Evolutionary conservation across 2,797 vertebrate genomes (phyloP).

Genomic region (Hephaestus fuliginosus): DNA sequence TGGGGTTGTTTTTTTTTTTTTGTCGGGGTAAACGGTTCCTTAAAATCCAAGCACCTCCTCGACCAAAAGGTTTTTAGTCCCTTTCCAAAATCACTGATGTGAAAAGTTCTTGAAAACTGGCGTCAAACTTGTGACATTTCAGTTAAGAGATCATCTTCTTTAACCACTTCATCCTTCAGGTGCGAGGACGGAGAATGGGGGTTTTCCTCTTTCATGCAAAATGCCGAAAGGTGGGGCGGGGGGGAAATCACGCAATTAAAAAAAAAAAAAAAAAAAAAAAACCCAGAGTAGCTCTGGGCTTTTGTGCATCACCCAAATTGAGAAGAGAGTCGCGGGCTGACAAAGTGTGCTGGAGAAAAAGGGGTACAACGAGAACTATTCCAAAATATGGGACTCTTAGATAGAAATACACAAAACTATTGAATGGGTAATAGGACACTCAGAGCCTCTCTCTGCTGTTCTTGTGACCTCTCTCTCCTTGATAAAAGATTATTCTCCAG

Average conservation of each 20-base stretch:
- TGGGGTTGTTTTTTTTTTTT: not conserved
- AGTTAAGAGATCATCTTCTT: not conserved
- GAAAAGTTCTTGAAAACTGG: not conserved
- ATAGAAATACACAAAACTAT: conserved; percentile 47
- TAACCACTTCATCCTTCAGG: not conserved
- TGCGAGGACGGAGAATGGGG: not conserved
- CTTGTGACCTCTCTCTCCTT: conserved; percentile 53
- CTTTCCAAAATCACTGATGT: not conserved
- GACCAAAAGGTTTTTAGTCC: not conserved
- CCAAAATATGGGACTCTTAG: conserved; percentile 34
- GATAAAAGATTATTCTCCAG: conserved; percentile 55
- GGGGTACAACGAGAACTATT: conserved; percentile 11
- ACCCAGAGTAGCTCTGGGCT: not conserved
- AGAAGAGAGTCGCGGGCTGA: conserved; percentile 3
- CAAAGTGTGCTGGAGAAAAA: conserved; percentile 5
- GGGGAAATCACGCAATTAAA: conserved; percentile 1
- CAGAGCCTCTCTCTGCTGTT: conserved; percentile 41
- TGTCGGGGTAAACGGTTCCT: not conserved
- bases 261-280: not conserved
- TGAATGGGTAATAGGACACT: conserved; percentile 57
- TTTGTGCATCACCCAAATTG: conserved; percentile 1
- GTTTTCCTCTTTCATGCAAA: not conserved
- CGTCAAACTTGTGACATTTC: not conserved
- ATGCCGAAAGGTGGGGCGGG: not conserved
- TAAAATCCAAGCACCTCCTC: too few relatives aligned